Conservation (phyloP, 2,113 vertebrate genomes). For the Dicrurus megarhynchus region DNA sequence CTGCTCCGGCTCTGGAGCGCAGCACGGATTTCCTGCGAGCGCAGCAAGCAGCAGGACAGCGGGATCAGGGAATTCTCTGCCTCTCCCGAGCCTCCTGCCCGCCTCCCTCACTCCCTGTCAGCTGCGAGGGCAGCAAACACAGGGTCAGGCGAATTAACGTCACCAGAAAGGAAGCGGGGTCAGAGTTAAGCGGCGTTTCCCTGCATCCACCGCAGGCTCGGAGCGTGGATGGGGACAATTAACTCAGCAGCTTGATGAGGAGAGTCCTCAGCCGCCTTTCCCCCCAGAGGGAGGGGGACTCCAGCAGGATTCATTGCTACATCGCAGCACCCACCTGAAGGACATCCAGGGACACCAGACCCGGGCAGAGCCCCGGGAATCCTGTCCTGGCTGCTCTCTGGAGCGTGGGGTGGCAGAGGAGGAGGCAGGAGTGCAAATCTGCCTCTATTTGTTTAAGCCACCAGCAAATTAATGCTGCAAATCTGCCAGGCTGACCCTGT, state of each 20-base stretch:
- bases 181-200: neutral
- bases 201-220: neutral
- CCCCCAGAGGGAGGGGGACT: neutral
- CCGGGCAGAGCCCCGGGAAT: neutral
- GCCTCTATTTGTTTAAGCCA: neutral
- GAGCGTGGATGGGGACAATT: neutral
- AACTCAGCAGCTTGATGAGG: neutral
- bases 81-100: neutral
- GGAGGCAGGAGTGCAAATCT: neutral
- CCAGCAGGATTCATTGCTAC: neutral
- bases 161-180: neutral
- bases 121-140: neutral
- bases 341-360: rapidly evolving
- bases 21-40: rapidly evolving
- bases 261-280: neutral
- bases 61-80: neutral
- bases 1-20: rapidly evolving
- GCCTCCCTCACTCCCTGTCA: neutral
- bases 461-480: constrained; percentile 1
- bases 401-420: neutral
- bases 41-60: neutral
- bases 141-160: neutral
- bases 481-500: constrained; percentile 22
- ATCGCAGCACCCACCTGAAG: neutral
- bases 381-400: neutral